These are phyloP conservation scores for Enteromius unitaeniatus DNA, from an alignment of 2,797 vertebrate genomes.

Conservation along the genomic window DNA sequence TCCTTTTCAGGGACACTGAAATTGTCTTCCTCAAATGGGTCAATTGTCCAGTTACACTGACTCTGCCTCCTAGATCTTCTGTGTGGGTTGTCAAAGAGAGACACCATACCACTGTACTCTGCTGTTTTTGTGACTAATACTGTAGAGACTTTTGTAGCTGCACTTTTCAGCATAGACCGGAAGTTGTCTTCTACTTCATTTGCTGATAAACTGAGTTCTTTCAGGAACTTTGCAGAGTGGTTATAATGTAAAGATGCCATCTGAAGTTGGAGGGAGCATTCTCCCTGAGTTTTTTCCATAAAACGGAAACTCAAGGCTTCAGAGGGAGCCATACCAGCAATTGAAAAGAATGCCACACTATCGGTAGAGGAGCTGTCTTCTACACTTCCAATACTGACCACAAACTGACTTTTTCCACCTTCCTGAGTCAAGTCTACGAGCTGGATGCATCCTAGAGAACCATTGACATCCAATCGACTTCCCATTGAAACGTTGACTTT, in stretches of 20 bases:
- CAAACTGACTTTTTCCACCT: conserved; percentile 87
- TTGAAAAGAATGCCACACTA: conserved; percentile 72
- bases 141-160: conserved; percentile 92
- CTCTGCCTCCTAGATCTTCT: conserved; percentile 78
- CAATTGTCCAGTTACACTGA: conserved; percentile 72
- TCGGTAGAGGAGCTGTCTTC: conserved; percentile 75
- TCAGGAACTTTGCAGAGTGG: conserved; percentile 95
- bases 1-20: conserved; percentile 67
- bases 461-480: conserved; percentile 85
- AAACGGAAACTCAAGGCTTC: conserved; percentile 92
- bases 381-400: conserved; percentile 92
- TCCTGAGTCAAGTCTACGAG: conserved; percentile 93
- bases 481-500: conserved; percentile 95
- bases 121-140: conserved; percentile 95
- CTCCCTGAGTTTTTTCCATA: conserved; percentile 86
- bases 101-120: conserved; percentile 96
- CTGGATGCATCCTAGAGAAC: conserved; percentile 93
- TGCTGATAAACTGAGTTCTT: conserved; percentile 91
- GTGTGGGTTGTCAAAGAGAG: conserved; percentile 87
- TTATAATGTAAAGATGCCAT: conserved; percentile 99
- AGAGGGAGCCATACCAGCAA: conserved; percentile 71
- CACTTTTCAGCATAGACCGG: conserved; percentile 91
- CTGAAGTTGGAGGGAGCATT: conserved; percentile 87
- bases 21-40: conserved; percentile 78
- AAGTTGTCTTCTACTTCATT: conserved; percentile 97